Evolutionary conservation across 2,113 vertebrate genomes (phyloP), one percentile per base, ranked within the genome.

Genomic region (Sapajus apella): DNA sequence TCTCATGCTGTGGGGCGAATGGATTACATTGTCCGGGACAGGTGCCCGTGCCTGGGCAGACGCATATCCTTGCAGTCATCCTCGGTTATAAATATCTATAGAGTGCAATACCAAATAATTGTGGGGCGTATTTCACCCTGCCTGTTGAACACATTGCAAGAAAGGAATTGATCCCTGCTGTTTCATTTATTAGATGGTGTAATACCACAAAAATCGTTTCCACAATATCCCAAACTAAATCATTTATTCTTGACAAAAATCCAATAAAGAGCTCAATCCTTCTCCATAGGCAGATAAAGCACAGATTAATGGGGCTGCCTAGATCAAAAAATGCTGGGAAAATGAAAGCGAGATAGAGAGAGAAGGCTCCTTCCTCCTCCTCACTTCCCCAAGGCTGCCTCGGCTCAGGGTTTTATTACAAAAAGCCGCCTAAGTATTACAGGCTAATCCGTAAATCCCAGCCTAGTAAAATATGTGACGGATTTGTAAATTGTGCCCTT

Each of bases 401-500:
- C 92, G 91, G 98, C 98, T 98, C 98, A 98, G 98, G 97, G 97
- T 98, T 99, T 99, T 98, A 99, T 98, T 99, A 98, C 98, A 99
- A 98, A 99, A 99, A 99, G 98, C 99, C 72, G 98, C 98, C 98
- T 98, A 98, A 99, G 98, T 99, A 99, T 99, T 98, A 98, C 92
- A 98, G 97, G 98, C 98, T 99, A 99, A 99, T 99, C 99, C 98
- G 93, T 99, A 99, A 99, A 99, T 99, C 99, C 98, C 96, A 96
- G 98, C 98, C 99, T 98, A 95, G 98, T 98, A 98, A 98, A 99
- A 99, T 98, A 98, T 99, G 98, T 98, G 98, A 99, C 98, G 98
- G 99, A 99, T 99, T 99, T 99, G 99, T 99, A 99, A 99, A 99
- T 98, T 98, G 98, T 98, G 99, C 98, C 99, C 99, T 99, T 99